phyloP scores from a whole-genome alignment of 2,113 vertebrate genomes.

The Osmerus eperlanus region DNA sequence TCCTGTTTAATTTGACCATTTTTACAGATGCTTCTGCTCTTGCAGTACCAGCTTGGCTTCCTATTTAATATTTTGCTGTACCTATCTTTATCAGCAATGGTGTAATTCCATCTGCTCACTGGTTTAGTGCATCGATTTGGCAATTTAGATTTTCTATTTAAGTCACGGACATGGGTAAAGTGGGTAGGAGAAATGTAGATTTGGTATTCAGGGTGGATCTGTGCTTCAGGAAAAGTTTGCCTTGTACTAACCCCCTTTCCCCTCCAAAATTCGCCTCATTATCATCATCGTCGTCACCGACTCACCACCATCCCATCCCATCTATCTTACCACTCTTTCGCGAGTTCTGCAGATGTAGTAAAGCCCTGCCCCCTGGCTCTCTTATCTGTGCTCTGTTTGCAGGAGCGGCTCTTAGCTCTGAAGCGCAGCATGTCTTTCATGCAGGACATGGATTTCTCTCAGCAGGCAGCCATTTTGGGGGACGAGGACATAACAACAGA shows the following conservation, averaged over 20 bases:
- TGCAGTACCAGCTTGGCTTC: not conserved
- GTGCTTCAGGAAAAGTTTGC: not conserved
- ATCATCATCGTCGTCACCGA: not conserved
- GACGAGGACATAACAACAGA: constrained; percentile 85
- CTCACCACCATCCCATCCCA: constrained; percentile 64
- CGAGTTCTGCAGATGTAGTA: constrained; percentile 63
- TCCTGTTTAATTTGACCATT: not conserved
- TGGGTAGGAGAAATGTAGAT: too few species aligned
- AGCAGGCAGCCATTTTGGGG: constrained; percentile 97
- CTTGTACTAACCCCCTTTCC: not conserved
- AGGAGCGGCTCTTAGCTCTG: constrained; percentile 97
- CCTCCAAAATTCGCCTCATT: not conserved
- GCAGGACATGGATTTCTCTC: constrained; percentile 99
- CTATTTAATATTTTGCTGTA: not conserved
- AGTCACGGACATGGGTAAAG: too few species aligned
- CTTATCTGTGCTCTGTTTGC: constrained; percentile 79
- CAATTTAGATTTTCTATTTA: too few species aligned
- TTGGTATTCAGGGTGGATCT: not conserved
- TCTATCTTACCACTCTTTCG: not conserved
- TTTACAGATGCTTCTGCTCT: not conserved
- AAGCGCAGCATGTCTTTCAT: constrained; percentile 99
- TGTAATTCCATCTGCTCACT: too few species aligned
- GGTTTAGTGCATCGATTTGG: too few species aligned
- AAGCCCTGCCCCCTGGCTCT: constrained; percentile 72
- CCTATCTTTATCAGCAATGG: not conserved